Conservation (phyloP, 2,113 vertebrate species). For the Andinoacara biseriatus region DNA sequence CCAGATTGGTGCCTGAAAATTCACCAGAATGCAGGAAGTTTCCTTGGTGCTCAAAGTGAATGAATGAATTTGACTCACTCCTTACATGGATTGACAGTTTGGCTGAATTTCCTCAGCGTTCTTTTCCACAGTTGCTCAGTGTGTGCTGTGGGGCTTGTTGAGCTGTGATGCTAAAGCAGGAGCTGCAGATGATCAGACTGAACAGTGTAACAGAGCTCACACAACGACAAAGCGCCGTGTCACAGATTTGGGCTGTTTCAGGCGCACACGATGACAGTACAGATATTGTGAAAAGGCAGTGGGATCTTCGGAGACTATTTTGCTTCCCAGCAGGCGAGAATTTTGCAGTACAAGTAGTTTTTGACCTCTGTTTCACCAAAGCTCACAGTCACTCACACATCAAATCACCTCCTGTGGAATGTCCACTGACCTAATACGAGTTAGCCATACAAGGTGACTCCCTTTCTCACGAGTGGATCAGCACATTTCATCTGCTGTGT, state of each 20-base stretch:
- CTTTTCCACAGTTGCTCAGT: neutral
- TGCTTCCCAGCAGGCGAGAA: neutral
- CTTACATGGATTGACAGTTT: neutral
- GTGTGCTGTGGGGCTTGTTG: too few species aligned
- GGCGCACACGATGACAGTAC: neutral
- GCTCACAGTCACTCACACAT: neutral
- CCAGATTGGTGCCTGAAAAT: neutral
- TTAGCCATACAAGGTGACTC: neutral
- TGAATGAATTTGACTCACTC: too few species aligned
- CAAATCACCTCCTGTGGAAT: neutral
- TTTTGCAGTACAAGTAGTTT: neutral
- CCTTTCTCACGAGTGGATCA: too few species aligned
- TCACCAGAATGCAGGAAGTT: neutral
- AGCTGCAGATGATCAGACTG: neutral
- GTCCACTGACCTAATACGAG: accelerated
- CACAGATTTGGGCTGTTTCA: neutral
- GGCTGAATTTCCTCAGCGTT: neutral
- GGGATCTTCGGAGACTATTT: neutral
- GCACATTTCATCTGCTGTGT: neutral
- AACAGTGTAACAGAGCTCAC: neutral
- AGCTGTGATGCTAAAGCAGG: neutral
- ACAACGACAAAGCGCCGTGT: neutral
- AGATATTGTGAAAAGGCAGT: neutral
- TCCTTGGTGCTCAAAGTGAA: neutral
- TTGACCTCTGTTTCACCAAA: neutral